Conservation (phyloP, 2,797 vertebrate genomes). For the Chiloscyllium punctatum region DNA sequence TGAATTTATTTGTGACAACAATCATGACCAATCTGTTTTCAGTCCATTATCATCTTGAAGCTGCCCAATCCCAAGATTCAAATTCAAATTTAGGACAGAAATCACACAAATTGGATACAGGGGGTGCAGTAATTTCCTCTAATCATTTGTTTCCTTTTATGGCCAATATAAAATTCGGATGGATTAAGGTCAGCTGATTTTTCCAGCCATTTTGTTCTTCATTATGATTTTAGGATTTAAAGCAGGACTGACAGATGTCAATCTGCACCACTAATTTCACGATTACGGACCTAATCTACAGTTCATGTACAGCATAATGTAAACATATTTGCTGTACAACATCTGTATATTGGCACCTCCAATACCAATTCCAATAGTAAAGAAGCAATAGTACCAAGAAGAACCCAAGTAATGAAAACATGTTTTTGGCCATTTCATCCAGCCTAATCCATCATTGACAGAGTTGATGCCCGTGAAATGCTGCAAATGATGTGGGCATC, state of each 20-base stretch:
- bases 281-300: background rate
- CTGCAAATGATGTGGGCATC: background rate
- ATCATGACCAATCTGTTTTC: background rate
- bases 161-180: background rate
- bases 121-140: background rate
- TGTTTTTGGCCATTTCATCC: background rate
- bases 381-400: background rate
- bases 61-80: background rate
- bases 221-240: background rate
- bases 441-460: background rate
- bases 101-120: background rate
- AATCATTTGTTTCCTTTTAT: too few relatives aligned
- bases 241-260: background rate
- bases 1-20: background rate
- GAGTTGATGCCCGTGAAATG: background rate
- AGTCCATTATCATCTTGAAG: background rate
- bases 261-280: background rate
- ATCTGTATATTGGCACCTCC: too few relatives aligned
- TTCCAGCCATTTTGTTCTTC: background rate
- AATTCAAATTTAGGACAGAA: background rate
- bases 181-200: background rate
- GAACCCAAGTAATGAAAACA: background rate
- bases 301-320: background rate
- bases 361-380: background rate
- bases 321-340: background rate